Conservation (phyloP, 2,797 vertebrate species). For the Pelobates cultripes region DNA sequence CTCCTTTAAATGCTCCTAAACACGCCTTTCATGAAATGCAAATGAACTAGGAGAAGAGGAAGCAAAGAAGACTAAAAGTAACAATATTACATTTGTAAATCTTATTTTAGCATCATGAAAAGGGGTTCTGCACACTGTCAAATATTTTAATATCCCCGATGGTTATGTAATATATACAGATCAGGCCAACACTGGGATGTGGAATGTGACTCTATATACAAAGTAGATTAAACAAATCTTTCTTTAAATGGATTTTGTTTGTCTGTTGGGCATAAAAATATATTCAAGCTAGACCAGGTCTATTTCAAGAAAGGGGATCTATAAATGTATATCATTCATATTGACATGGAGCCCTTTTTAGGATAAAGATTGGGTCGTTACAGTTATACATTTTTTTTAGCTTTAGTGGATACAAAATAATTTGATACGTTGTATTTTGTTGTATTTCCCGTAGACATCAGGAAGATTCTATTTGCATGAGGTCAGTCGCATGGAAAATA, state of each 20-base stretch:
- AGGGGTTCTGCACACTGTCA: neutral
- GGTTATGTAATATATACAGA: conserved; percentile 7
- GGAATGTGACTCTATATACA: conserved; percentile 46
- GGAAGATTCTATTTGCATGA: too few species aligned
- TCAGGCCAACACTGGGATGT: neutral
- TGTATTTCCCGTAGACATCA: too few species aligned
- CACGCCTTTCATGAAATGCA: neutral
- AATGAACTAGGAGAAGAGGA: neutral
- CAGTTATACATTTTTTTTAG: too few species aligned
- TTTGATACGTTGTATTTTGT: too few species aligned
- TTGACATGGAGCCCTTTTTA: neutral
- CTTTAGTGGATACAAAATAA: too few species aligned
- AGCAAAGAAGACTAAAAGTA: neutral
- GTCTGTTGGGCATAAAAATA: neutral
- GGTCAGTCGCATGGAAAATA: too few species aligned
- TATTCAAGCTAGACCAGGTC: neutral
- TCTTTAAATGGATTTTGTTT: neutral
- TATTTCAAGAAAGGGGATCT: neutral
- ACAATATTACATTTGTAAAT: conserved; percentile 11
- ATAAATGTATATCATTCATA: neutral
- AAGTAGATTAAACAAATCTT: conserved; percentile 16
- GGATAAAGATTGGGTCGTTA: neutral
- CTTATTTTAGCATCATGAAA: conserved; percentile 12
- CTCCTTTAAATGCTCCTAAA: too few species aligned
- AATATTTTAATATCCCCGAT: conserved; percentile 13